Percentiles rank a stretch among this genome's conserved stretches.
These are phyloP conservation scores for Eilema depressum DNA, from an alignment of 2,888 invertebrate genomes.

Conservation along the genomic window DNA sequence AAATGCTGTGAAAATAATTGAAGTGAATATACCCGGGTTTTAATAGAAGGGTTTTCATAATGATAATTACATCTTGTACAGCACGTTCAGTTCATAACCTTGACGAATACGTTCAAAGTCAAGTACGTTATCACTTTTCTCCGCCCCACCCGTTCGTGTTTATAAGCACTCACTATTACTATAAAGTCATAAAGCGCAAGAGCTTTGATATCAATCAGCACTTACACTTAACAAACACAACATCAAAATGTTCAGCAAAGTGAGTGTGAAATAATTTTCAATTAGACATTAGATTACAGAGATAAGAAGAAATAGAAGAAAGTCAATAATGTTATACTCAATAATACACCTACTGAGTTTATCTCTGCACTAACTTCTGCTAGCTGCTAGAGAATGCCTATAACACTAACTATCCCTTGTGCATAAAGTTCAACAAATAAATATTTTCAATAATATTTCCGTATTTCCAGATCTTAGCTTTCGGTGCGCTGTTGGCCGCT, in stretches of 20 bases:
- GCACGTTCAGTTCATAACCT: constrained; percentile 4
- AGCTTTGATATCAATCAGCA: constrained; percentile 55
- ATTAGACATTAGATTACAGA: no score
- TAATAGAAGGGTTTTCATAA: background rate
- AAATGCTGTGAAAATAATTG: background rate
- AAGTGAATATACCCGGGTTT: no score
- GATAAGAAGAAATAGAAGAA: no score
- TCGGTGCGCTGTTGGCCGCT: constrained; percentile 56
- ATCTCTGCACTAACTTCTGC: no score
- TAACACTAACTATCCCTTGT: no score
- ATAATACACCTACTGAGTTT: background rate
- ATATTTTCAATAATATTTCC: background rate
- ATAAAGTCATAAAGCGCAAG: constrained; percentile 50
- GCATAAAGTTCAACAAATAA: no score
- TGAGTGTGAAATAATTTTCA: constrained; percentile 36
- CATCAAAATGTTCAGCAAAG: constrained; percentile 62
- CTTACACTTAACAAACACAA: constrained; percentile 39
- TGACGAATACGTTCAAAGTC: constrained; percentile 35
- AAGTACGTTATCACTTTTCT: constrained; percentile 45
- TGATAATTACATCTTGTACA: background rate
- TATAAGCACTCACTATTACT: constrained; percentile 26
- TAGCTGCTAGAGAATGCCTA: constrained; percentile 17
- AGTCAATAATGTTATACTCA: background rate
- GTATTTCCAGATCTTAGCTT: constrained; percentile 69
- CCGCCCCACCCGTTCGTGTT: constrained; percentile 49